Evolutionary conservation across 2,113 vertebrate species (phyloP).

Genomic region (Pogona vitticeps): DNA sequence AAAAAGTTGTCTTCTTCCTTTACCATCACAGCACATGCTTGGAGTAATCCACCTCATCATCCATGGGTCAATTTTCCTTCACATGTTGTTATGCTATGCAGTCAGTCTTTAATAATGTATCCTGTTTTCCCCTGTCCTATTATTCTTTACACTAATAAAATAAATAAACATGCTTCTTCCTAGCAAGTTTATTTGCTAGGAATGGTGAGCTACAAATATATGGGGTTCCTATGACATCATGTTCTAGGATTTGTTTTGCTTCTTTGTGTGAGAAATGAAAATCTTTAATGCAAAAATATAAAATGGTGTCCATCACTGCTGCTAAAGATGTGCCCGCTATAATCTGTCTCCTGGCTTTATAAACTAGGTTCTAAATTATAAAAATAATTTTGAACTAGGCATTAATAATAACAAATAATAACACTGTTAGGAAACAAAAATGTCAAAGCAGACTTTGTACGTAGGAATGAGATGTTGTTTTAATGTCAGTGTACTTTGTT

Average conservation of each 20-base stretch:
- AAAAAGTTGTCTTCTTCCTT: too few species aligned
- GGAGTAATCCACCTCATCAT: not conserved
- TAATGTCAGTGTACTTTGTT: not conserved
- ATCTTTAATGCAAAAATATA: too few species aligned
- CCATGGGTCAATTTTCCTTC: not conserved
- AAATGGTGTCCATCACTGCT: not conserved
- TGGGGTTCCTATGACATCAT: not conserved
- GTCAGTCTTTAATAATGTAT: not conserved
- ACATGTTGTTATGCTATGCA: not conserved
- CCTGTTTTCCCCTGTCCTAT: not conserved
- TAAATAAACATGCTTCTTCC: not conserved
- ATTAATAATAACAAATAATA: not conserved
- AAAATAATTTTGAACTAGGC: not conserved
- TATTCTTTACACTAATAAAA: not conserved
- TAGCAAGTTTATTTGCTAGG: not conserved
- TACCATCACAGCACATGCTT: not conserved
- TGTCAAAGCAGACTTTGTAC: not conserved
- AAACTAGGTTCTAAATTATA: not conserved
- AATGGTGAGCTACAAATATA: not conserved
- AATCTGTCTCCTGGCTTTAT: not conserved
- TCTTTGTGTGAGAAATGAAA: too few species aligned
- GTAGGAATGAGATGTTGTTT: not conserved
- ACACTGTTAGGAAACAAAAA: not conserved
- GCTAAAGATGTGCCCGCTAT: not conserved
- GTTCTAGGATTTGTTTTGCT: too few species aligned